Conservation (phyloP, 2,113 vertebrate genomes). For the Phalacrocorax carbo region DNA sequence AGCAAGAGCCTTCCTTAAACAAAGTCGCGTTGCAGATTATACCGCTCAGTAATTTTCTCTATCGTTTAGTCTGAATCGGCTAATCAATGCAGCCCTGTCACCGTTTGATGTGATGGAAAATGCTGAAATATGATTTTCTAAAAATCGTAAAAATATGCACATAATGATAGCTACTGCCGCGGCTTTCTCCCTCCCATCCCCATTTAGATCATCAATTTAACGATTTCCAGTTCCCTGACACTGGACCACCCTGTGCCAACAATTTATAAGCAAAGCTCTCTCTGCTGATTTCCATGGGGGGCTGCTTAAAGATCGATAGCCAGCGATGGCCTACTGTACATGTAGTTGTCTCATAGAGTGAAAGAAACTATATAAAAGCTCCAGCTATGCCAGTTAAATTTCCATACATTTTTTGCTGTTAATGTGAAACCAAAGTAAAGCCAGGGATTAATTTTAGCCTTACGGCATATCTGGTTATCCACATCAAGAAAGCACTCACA, state of each 20-base stretch:
- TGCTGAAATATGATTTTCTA: conserved; percentile 69
- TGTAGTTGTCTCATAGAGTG: conserved; percentile 37
- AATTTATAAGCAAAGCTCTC: conserved; percentile 25
- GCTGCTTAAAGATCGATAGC: neutral
- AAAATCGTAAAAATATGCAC: conserved; percentile 70
- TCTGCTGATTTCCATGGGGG: neutral
- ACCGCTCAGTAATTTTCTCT: neutral
- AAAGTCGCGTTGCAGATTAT: neutral
- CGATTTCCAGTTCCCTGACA: conserved; percentile 70
- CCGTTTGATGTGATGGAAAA: conserved; percentile 49
- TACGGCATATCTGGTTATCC: neutral
- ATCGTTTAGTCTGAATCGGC: conserved; percentile 22
- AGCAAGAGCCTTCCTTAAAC: neutral
- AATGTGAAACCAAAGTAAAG: conserved; percentile 1
- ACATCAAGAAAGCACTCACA: accelerated
- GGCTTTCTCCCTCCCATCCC: neutral
- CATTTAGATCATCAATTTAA: conserved; percentile 74
- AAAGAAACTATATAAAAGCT: conserved; percentile 61
- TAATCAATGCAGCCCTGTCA: conserved; percentile 37
- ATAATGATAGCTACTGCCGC: conserved; percentile 30
- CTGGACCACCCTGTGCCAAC: neutral
- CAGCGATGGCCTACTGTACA: neutral
- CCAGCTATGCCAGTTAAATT: conserved; percentile 56
- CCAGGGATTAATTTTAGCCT: neutral
- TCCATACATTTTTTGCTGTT: conserved; percentile 35